phyloP scores from a whole-genome alignment of 2,113 vertebrate genomes.

The Hyla sarda region DNA sequence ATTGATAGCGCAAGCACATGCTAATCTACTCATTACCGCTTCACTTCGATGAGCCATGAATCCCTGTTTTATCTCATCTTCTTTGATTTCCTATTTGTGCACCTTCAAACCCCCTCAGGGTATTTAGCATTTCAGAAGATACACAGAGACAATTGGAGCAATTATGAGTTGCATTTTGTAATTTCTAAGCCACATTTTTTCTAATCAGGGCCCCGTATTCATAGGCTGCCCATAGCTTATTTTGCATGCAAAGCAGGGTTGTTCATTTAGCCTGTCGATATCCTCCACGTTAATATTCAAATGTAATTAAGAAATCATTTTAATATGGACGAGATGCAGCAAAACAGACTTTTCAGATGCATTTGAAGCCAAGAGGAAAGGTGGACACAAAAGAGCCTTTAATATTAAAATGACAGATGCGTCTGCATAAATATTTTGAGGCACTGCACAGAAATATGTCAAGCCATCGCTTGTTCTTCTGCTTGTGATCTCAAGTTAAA shows the following conservation, averaged over 20 bases:
- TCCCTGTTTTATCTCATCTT: slow-evolving; percentile 45
- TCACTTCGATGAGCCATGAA: not conserved
- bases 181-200: slow-evolving; percentile 22
- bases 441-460: slow-evolving; percentile 7
- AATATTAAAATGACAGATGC: slow-evolving; percentile 17
- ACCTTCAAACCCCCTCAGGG: slow-evolving; percentile 27
- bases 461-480: not conserved
- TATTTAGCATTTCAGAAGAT: slow-evolving; percentile 56
- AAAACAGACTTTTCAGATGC: slow-evolving; percentile 31
- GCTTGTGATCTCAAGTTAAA: not conserved
- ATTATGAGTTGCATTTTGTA: slow-evolving; percentile 13
- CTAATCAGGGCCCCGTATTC: slow-evolving; percentile 29
- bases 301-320: slow-evolving; percentile 60
- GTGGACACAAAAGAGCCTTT: slow-evolving; percentile 40
- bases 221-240: not conserved
- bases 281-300: slow-evolving; percentile 51
- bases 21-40: slow-evolving; percentile 39
- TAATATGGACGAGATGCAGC: slow-evolving; percentile 48
- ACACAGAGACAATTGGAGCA: slow-evolving; percentile 34
- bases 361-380: slow-evolving; percentile 23
- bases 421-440: slow-evolving; percentile 31
- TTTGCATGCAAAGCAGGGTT: slow-evolving; percentile 47
- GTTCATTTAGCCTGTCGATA: slow-evolving; percentile 46
- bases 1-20: slow-evolving; percentile 8
- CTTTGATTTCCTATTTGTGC: slow-evolving; percentile 40